A percentile compares a stretch with the other conserved stretches of the same genome.
phyloP scores from a whole-genome alignment of 2,888 invertebrate genomes.

The Pandemis heparana region DNA sequence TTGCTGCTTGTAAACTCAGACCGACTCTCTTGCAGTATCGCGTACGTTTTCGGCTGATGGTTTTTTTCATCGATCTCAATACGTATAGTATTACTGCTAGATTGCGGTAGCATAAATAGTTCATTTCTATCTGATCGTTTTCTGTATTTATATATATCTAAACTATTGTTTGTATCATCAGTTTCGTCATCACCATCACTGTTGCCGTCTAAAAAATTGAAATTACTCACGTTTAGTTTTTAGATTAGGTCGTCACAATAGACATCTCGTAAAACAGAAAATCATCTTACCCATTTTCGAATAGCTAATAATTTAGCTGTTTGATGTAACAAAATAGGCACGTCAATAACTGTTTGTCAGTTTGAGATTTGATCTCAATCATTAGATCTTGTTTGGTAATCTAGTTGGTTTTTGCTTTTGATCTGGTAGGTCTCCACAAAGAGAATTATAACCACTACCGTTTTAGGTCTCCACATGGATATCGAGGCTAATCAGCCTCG shows the following conservation, averaged over 20 bases:
- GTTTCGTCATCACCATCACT: constrained; percentile 43
- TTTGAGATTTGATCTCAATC: not conserved
- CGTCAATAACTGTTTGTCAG: not conserved
- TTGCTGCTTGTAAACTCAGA: constrained; percentile 70
- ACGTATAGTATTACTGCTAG: not conserved
- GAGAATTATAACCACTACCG: no score
- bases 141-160: constrained; percentile 70
- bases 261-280: not conserved
- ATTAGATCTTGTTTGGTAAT: constrained; percentile 31
- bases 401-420: constrained; percentile 50
- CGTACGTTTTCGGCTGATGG: constrained; percentile 65
- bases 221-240: not conserved
- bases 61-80: constrained; percentile 58
- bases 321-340: not conserved
- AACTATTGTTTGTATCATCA: constrained; percentile 48
- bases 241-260: not conserved
- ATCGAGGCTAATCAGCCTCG: not conserved
- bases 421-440: constrained; percentile 55
- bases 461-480: constrained; percentile 42
- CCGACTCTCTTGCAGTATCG: constrained; percentile 72
- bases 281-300: not conserved
- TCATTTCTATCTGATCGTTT: constrained; percentile 57
- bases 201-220: not conserved
- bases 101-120: constrained; percentile 47
- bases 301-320: not conserved